phyloP scores from a whole-genome alignment of 2,797 vertebrate genomes.

The Cyprinodon diabolis region DNA sequence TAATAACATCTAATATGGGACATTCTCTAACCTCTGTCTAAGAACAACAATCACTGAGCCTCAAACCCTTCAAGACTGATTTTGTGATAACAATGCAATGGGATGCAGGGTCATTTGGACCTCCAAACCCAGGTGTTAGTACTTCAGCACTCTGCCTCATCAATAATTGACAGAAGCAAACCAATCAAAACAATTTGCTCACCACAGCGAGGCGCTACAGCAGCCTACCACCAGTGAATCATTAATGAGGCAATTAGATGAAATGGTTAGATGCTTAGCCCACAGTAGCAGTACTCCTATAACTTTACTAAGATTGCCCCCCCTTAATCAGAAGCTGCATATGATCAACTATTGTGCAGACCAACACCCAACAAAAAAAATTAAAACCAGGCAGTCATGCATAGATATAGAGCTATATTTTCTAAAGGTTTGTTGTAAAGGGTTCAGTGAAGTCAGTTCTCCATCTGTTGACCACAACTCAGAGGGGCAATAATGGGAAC shows the following conservation, averaged over 20 bases:
- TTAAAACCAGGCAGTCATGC: slow-evolving; percentile 26
- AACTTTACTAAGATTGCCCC: slow-evolving; percentile 56
- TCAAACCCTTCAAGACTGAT: slow-evolving; percentile 46
- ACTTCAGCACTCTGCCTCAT: slow-evolving; percentile 83
- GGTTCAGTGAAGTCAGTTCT: slow-evolving; percentile 62
- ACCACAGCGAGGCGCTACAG: slow-evolving; percentile 83
- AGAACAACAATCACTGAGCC: slow-evolving; percentile 49
- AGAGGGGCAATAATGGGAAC: slow-evolving; percentile 75
- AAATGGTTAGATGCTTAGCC: slow-evolving; percentile 82
- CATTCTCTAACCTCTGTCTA: slow-evolving; percentile 53
- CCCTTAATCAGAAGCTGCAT: slow-evolving; percentile 49
- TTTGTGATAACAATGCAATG: slow-evolving; percentile 73
- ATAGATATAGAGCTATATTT: slow-evolving; percentile 37
- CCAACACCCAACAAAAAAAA: slow-evolving; percentile 36
- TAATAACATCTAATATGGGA: slow-evolving; percentile 61
- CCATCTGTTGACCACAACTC: slow-evolving; percentile 76
- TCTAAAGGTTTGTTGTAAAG: slow-evolving; percentile 50
- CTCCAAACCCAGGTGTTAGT: slow-evolving; percentile 82
- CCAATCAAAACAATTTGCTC: slow-evolving; percentile 87
- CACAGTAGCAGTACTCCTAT: slow-evolving; percentile 71
- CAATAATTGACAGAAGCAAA: slow-evolving; percentile 87
- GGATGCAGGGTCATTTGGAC: slow-evolving; percentile 75
- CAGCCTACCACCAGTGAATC: slow-evolving; percentile 83
- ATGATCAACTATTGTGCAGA: slow-evolving; percentile 53
- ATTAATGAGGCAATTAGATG: slow-evolving; percentile 87